Evolutionary conservation across 1,140 invertebrate species (phyloP).

Genomic region (Tribolium castaneum): DNA sequence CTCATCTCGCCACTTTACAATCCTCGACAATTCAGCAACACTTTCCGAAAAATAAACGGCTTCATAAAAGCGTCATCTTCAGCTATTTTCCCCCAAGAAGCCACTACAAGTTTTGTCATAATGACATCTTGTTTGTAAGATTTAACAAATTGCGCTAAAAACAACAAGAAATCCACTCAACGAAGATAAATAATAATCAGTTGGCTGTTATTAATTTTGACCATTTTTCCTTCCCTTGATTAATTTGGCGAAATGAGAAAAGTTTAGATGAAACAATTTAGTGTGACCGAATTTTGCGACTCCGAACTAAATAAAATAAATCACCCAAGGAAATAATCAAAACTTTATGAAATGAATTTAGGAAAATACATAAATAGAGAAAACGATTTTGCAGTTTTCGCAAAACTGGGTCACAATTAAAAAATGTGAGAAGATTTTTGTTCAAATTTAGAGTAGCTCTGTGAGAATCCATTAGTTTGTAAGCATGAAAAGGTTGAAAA

Average conservation of each 20-base stretch:
- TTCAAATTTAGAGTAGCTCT: background rate
- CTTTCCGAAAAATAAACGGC: background rate
- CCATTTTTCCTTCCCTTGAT: slow-evolving; percentile 14
- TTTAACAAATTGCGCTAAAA: slow-evolving; percentile 5
- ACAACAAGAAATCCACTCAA: background rate
- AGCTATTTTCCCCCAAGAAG: background rate
- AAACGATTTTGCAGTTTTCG: background rate
- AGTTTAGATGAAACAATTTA: slow-evolving; percentile 33
- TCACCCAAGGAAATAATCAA: slow-evolving; percentile 1
- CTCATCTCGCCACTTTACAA: background rate
- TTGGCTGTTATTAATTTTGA: slow-evolving; percentile 9
- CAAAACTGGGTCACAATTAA: background rate
- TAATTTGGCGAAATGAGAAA: slow-evolving; percentile 26
- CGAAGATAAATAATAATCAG: slow-evolving; percentile 7
- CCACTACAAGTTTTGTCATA: slow-evolving; percentile 9
- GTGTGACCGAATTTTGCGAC: slow-evolving; percentile 17
- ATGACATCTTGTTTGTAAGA: slow-evolving; percentile 1
- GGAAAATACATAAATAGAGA: background rate
- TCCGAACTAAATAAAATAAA: slow-evolving; percentile 11
- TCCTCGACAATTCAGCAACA: background rate
- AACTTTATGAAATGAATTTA: background rate
- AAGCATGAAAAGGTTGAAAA: background rate
- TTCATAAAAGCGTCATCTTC: background rate
- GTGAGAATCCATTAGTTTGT: background rate
- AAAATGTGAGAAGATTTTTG: background rate